A percentile compares a stretch with the other conserved stretches of the same genome.
Conservation (phyloP, 2,113 vertebrate species). For the Herpailurus yagouaroundi region DNA sequence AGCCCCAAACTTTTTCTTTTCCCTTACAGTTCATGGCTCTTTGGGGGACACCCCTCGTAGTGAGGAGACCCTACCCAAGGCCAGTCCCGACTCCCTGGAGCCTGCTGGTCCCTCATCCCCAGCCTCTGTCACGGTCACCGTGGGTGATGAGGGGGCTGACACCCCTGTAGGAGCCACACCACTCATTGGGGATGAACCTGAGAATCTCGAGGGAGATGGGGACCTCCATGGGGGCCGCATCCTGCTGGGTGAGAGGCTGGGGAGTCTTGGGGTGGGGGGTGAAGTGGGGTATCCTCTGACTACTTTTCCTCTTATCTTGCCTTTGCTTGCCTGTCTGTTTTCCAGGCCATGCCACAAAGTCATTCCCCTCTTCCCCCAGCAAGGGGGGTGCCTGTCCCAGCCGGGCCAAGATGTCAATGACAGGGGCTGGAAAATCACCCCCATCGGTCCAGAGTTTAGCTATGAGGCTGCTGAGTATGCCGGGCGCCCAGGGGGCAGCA, state of each 20-base stretch:
- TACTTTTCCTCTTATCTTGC: slow-evolving; percentile 1
- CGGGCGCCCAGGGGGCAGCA: slow-evolving; percentile 63
- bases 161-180: slow-evolving; percentile 72
- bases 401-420: slow-evolving; percentile 94
- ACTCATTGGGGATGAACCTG: slow-evolving; percentile 69
- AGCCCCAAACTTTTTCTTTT: slow-evolving; percentile 16
- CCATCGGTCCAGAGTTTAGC: slow-evolving; percentile 83
- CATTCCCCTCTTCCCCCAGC: slow-evolving; percentile 86
- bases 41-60: slow-evolving; percentile 60
- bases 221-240: slow-evolving; percentile 66
- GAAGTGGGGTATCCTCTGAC: not conserved
- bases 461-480: slow-evolving; percentile 83
- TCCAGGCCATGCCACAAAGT: slow-evolving; percentile 88
- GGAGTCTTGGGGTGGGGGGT: not conserved
- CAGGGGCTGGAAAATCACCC: slow-evolving; percentile 88
- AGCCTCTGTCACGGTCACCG: slow-evolving; percentile 79
- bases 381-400: slow-evolving; percentile 80
- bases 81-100: slow-evolving; percentile 65
- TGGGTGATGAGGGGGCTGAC: slow-evolving; percentile 77
- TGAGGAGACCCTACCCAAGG: slow-evolving; percentile 72
- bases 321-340: not conserved
- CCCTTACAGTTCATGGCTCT: slow-evolving; percentile 78
- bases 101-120: slow-evolving; percentile 75
- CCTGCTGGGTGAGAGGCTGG: slow-evolving; percentile 71
- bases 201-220: slow-evolving; percentile 72